Evolutionary conservation across 2,888 invertebrate species (phyloP).

Genomic region (Orchestes rusci): DNA sequence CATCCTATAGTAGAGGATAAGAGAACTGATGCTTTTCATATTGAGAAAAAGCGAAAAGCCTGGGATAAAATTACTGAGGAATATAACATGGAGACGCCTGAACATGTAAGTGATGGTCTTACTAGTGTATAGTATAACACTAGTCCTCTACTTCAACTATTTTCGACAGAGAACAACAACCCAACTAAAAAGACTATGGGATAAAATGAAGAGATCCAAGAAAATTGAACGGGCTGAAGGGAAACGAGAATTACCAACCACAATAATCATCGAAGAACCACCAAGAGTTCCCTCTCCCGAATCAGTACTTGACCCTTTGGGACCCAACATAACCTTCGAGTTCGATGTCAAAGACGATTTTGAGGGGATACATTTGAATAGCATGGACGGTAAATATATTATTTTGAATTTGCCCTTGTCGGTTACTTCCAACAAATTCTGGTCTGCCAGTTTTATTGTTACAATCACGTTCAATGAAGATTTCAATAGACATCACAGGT

Average conservation of each 20-base stretch:
- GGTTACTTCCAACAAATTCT: too few relatives aligned
- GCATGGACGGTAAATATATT: background rate
- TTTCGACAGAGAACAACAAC: background rate
- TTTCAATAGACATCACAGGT: too few relatives aligned
- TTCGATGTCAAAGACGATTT: background rate
- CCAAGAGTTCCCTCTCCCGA: background rate
- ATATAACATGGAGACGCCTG: background rate
- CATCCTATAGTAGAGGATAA: conserved; percentile 5
- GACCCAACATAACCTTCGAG: background rate
- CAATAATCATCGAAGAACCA: background rate
- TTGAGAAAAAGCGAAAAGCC: conserved; percentile 7
- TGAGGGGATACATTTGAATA: background rate
- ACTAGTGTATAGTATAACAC: too few relatives aligned
- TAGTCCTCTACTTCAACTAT: too few relatives aligned
- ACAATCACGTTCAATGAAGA: too few relatives aligned
- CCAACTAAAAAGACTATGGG: background rate
- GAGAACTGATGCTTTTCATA: conserved; percentile 2
- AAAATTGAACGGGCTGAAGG: background rate
- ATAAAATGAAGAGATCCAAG: background rate
- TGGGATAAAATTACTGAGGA: conserved; percentile 4
- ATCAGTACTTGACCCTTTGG: background rate
- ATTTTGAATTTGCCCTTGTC: too few relatives aligned
- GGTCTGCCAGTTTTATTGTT: too few relatives aligned
- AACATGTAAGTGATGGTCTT: conserved; percentile 1
- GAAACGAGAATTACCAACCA: background rate